A percentile compares a stretch with the other conserved stretches of the same genome.
Conservation (phyloP, 1,140 invertebrate species). For the Rhopalosiphum padi region DNA sequence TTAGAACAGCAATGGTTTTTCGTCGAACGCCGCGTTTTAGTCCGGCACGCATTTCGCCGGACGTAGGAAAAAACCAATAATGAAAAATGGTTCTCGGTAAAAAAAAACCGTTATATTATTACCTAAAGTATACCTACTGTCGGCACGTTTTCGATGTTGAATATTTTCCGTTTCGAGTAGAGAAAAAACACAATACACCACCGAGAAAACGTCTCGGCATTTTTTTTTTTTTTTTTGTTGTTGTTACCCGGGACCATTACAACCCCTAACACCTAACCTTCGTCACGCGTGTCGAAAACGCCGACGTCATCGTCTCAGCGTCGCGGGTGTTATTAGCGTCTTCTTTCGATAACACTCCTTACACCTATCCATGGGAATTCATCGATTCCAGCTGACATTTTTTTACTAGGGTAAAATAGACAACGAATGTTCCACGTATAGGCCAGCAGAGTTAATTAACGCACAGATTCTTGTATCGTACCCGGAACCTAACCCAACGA, state of each 20-base stretch:
- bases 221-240: not conserved
- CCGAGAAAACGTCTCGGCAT: not conserved
- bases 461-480: not conserved
- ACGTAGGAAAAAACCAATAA: not conserved
- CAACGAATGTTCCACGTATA: not conserved
- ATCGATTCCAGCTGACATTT: not conserved
- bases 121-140: not conserved
- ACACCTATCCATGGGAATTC: not conserved
- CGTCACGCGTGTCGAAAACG: not conserved
- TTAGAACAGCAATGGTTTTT: not conserved
- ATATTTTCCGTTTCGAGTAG: not conserved
- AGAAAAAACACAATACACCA: not conserved
- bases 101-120: not conserved
- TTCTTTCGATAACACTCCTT: not conserved
- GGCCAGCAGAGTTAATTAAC: not conserved
- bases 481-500: not conserved
- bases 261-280: not conserved
- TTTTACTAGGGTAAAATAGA: not conserved
- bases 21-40: no score
- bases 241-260: not conserved
- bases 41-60: not conserved
- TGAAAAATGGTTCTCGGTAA: not conserved
- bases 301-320: not conserved
- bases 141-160: not conserved
- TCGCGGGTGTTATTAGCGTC: not conserved